Percentiles rank a stretch among this genome's conserved stretches.
Evolutionary conservation across 92 coral and sea anemone species (phyloP).

Genomic region (Siderastrea radians): DNA sequence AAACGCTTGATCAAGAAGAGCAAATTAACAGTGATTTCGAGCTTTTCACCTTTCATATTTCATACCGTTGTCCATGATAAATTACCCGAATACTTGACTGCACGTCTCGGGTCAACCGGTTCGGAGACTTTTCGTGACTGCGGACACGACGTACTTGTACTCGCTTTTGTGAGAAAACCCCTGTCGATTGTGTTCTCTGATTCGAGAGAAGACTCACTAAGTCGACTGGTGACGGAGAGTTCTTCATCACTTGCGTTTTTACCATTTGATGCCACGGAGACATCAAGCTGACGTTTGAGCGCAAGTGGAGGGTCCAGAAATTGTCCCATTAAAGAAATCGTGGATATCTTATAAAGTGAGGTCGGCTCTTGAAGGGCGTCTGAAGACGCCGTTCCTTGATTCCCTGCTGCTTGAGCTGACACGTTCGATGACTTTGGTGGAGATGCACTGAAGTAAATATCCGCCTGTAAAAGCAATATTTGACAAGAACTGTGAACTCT

Average conservation of each 20-base stretch:
- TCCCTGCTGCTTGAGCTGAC: constrained; percentile 14
- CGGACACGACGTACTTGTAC: constrained; percentile 11
- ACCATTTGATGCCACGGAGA: not conserved
- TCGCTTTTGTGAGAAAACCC: not conserved
- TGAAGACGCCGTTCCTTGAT: constrained; percentile 61
- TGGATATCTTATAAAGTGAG: constrained; percentile 76
- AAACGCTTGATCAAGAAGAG: not conserved
- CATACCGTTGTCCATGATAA: constrained; percentile 25
- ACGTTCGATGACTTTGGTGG: constrained; percentile 75
- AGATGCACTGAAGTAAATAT: constrained; percentile 93
- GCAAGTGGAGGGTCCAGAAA: constrained; percentile 78
- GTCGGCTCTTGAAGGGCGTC: constrained; percentile 43
- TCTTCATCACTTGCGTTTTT: constrained; percentile 15
- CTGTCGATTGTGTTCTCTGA: not conserved
- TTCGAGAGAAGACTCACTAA: constrained; percentile 3
- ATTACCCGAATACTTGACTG: constrained; percentile 31
- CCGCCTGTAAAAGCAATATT: constrained; percentile 67
- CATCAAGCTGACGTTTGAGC: constrained; percentile 59
- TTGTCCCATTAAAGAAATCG: constrained; percentile 87
- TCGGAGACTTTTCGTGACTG: constrained; percentile 28
- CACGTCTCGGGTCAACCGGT: constrained; percentile 18
- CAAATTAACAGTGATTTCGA: not conserved
- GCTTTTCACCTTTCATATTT: not conserved
- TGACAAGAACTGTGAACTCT: not conserved
- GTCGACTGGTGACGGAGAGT: not conserved